A percentile compares a stretch with the other conserved stretches of the same genome.
phyloP scores from a whole-genome alignment of 2,888 invertebrate species.

The Ceratothoa steindachneri region DNA sequence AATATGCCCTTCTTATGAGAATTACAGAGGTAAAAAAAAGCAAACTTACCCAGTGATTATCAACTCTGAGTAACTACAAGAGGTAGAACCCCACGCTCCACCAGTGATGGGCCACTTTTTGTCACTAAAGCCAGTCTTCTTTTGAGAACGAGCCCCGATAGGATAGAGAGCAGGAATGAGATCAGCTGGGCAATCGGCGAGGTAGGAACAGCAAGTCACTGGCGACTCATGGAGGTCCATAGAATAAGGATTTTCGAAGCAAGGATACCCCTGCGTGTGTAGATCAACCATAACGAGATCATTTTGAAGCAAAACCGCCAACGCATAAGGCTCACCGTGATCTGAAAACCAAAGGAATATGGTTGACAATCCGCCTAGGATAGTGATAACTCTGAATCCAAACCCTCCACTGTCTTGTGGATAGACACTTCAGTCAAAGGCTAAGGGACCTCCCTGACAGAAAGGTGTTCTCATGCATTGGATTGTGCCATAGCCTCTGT shows the following conservation, averaged over 20 bases:
- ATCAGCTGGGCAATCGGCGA: conserved; percentile 96
- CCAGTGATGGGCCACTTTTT: conserved; percentile 95
- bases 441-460: too few species aligned
- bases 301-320: conserved; percentile 93
- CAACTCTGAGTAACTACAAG: conserved; percentile 95
- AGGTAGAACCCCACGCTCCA: conserved; percentile 91
- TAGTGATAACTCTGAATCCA: too few species aligned
- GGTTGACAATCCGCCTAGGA: not conserved
- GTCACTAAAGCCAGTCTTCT: conserved; percentile 76
- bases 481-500: too few species aligned
- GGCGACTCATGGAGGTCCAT: conserved; percentile 99
- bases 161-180: conserved; percentile 97
- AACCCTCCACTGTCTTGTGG: too few species aligned
- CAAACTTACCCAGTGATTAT: conserved; percentile 87
- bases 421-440: too few species aligned
- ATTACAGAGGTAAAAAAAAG: too few species aligned
- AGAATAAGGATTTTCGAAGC: conserved; percentile 98
- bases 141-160: conserved; percentile 71
- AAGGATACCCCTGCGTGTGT: conserved; percentile 90
- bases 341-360: conserved; percentile 66
- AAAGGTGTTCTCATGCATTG: too few species aligned
- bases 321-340: conserved; percentile 94
- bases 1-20: too few species aligned
- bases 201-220: conserved; percentile 92
- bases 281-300: conserved; percentile 97